These are phyloP conservation scores for Phaedon cochleariae DNA, from an alignment of 2,888 invertebrate genomes.

Conservation along the genomic window DNA sequence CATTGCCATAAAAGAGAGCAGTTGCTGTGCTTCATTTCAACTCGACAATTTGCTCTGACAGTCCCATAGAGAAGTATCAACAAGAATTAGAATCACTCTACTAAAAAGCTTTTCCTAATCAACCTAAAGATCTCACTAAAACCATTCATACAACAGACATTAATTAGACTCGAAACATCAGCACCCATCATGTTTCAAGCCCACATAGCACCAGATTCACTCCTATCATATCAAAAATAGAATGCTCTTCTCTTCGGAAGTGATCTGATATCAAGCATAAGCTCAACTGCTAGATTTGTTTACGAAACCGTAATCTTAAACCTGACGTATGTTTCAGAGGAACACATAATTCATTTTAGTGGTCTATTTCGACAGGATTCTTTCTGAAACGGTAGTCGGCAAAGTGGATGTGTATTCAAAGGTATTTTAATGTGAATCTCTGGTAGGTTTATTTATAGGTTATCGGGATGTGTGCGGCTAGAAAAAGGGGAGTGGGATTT, in stretches of 20 bases:
- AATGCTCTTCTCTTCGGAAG: conserved; percentile 5
- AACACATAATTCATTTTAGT: conserved; percentile 33
- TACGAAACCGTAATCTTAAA: conserved; percentile 32
- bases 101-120: neutral
- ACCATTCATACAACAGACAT: neutral
- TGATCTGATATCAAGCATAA: conserved; percentile 18
- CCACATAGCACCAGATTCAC: neutral
- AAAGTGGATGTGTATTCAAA: neutral
- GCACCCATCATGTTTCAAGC: neutral
- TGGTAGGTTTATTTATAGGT: conserved; percentile 2
- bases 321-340: conserved; percentile 26
- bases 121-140: neutral
- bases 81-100: neutral
- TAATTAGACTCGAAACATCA: neutral
- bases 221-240: conserved; percentile 10
- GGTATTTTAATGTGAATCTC: conserved; percentile 7
- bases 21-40: too few species aligned
- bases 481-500: neutral
- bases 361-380: conserved; percentile 26
- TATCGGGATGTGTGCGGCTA: neutral
- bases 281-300: conserved; percentile 22
- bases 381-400: conserved; percentile 31
- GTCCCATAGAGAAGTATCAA: too few species aligned
- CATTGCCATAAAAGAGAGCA: too few species aligned
- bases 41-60: too few species aligned